Base-by-base conservation (phyloP, 2,113 vertebrate genomes). In the Urocolius indicus region DNA sequence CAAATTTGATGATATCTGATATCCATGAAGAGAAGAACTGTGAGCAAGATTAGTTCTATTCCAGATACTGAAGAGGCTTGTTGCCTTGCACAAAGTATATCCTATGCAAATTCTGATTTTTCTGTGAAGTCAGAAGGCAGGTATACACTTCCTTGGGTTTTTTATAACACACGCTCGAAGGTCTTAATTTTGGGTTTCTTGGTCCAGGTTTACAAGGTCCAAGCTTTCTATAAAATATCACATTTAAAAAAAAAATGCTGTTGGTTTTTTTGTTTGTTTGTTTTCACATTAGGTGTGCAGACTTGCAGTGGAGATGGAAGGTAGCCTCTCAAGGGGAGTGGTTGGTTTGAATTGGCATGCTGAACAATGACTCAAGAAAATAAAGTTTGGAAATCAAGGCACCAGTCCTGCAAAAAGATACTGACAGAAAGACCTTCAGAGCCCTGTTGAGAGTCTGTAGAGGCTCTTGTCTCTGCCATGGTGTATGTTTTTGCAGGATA, bases 1-100 rank as follows among this genome's bases (percentile, higher is more conserved):
- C 97, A 99, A 99, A 98, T 99, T 99, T 96, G 99, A 99, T 97
- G 98, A 97, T 85, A 98, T 99, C 98, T 99, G 98, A 99, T 96
- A 76, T 62, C 68, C 95, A 94, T 93, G 90, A 97, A 94, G 94
- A 95, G 73, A 94, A 94, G 97, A 96, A 97, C 98, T 95, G 93
- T 97, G 95, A 97, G 93, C 97, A 91, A 96, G 97, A 97, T 96
- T 95, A 97, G 97, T 98, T 97, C 59, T 98, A 97, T 97, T 98
- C 97, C 98, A 98, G 97, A 97, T 97, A 97, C 98, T 97, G 97
- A 97, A 97, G 95, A 98, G 98, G 98, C 97, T 95, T 95, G 96
- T 96, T 91, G 97, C 98, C 98, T 98, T 98, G 98, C 98, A 98
- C 98, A 98, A 98, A 98, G 98, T 98, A 98, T 98, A 98, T 98